A percentile compares a stretch with the other conserved stretches of the same genome.
These are phyloP conservation scores for Drosophila lacicola DNA, from an alignment of 2,888 invertebrate genomes.

Conservation along the genomic window DNA sequence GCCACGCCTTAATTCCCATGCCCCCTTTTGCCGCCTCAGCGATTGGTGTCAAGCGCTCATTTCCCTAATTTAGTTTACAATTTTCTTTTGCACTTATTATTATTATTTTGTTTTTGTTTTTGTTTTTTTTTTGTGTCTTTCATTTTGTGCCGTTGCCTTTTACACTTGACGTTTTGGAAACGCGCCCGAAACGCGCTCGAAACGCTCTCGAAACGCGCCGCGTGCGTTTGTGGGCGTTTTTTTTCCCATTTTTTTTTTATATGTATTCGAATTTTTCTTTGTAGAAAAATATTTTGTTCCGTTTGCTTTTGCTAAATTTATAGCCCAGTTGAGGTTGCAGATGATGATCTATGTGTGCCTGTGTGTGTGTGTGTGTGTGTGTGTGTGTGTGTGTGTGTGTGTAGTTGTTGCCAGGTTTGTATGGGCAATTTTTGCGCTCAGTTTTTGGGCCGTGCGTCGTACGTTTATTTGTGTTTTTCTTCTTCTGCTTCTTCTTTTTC, in stretches of 20 bases:
- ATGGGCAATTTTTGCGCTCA: slow-evolving; percentile 22
- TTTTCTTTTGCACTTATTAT: slow-evolving; percentile 30
- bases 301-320: slow-evolving; percentile 64
- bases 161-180: not conserved
- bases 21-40: slow-evolving; percentile 20
- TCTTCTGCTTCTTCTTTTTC: too few relatives aligned
- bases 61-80: slow-evolving; percentile 73
- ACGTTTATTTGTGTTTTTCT: slow-evolving; percentile 35
- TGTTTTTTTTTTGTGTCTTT: slow-evolving; percentile 13
- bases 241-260: slow-evolving; percentile 7
- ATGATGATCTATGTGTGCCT: slow-evolving; percentile 35
- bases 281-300: slow-evolving; percentile 20
- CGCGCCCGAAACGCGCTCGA: slow-evolving; percentile 35
- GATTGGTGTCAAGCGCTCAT: slow-evolving; percentile 76
- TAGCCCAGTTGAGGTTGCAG: slow-evolving; percentile 48
- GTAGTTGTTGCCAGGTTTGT: slow-evolving; percentile 38
- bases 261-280: slow-evolving; percentile 25
- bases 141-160: slow-evolving; percentile 10
- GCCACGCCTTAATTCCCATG: slow-evolving; percentile 15
- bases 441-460: slow-evolving; percentile 28
- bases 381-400: not conserved
- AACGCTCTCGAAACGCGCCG: slow-evolving; percentile 37
- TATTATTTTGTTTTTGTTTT: slow-evolving; percentile 4
- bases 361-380: not conserved
- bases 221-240: slow-evolving; percentile 29